Conservation (phyloP, 2,888 invertebrate genomes). For the Megaustenia siamemsis region DNA sequence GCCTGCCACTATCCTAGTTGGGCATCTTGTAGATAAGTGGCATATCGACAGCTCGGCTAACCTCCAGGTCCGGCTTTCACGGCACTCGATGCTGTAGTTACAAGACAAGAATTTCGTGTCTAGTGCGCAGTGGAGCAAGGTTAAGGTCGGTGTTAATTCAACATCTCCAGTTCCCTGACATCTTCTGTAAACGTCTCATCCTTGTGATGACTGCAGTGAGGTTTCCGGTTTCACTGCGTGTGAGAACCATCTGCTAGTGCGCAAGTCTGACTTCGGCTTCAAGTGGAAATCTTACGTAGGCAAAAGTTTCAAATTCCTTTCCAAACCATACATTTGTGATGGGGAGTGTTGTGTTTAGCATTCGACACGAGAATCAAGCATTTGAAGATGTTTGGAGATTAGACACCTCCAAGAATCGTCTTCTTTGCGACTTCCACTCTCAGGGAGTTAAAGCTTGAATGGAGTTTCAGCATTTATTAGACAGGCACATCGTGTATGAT, state of each 20-base stretch:
- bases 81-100: neutral
- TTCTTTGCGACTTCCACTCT: neutral
- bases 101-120: neutral
- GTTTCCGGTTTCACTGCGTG: conserved; percentile 16
- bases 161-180: conserved; percentile 20
- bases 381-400: conserved; percentile 23
- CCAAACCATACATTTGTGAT: neutral
- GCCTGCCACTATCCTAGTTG: neutral
- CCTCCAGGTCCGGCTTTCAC: neutral
- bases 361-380: neutral
- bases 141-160: neutral
- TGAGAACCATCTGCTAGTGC: conserved; percentile 24
- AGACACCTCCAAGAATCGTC: neutral
- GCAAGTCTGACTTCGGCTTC: neutral
- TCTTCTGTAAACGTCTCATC: conserved; percentile 2
- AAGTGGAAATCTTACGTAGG: neutral
- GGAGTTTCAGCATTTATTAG: conserved; percentile 13
- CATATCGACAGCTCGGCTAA: neutral
- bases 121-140: neutral
- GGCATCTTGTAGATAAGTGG: neutral
- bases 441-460: neutral
- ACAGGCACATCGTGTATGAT: neutral
- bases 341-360: neutral
- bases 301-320: neutral
- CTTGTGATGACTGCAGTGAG: neutral